A percentile compares a stretch with the other conserved stretches of the same genome.
These are phyloP conservation scores for Lydus trimaculatus DNA, from an alignment of 2,888 invertebrate genomes.

Conservation along the genomic window DNA sequence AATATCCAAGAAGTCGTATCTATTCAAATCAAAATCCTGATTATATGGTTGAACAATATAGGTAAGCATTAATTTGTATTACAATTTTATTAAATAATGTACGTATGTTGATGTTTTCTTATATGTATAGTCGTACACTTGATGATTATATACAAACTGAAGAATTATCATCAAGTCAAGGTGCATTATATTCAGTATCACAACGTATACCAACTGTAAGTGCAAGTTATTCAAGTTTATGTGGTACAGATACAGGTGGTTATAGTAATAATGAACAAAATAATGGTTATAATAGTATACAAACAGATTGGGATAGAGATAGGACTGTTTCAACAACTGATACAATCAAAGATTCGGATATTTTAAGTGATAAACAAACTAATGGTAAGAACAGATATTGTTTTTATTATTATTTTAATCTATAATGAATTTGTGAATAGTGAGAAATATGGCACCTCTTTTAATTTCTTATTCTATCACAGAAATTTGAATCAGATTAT, in stretches of 20 bases:
- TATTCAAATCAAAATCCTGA: conserved; percentile 49
- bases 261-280: conserved; percentile 38
- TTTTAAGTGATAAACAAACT: conserved; percentile 48
- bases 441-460: no score
- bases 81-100: background rate
- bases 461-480: no score
- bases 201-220: conserved; percentile 65
- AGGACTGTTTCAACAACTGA: conserved; percentile 43
- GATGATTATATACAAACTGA: conserved; percentile 53
- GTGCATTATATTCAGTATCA: conserved; percentile 66
- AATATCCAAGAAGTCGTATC: conserved; percentile 47
- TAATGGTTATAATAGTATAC: conserved; percentile 33
- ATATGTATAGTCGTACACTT: conserved; percentile 40
- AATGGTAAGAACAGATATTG: conserved; percentile 49
- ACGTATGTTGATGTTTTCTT: conserved; percentile 18
- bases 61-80: conserved; percentile 35
- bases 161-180: conserved; percentile 49
- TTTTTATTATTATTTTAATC: no score
- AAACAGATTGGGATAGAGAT: conserved; percentile 52
- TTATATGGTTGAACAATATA: conserved; percentile 53
- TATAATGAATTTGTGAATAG: no score
- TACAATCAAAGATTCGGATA: conserved; percentile 49
- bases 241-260: conserved; percentile 42
- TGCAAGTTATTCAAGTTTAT: conserved; percentile 51
- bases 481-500: no score